A percentile compares a stretch with the other conserved stretches of the same genome.
Conservation (phyloP, 2,797 vertebrate species). For the Diglossa cyanea region DNA sequence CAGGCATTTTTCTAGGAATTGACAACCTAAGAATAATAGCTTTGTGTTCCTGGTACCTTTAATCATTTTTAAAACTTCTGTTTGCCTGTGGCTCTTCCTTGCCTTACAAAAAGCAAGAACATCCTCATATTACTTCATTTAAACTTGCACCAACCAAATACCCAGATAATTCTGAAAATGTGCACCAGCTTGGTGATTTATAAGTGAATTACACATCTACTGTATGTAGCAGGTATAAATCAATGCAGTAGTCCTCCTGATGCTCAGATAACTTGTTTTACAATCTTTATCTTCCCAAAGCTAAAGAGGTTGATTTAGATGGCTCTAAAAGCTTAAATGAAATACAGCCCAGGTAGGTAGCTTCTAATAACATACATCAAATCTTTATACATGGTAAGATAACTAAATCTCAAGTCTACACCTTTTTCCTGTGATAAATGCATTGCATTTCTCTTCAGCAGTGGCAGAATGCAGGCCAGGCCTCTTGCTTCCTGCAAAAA, state of each 20-base stretch:
- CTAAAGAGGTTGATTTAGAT: constrained; percentile 61
- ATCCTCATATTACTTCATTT: background rate
- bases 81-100: background rate
- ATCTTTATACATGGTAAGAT: constrained; percentile 6
- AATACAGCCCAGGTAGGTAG: constrained; percentile 11
- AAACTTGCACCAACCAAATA: background rate
- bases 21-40: background rate
- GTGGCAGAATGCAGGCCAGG: background rate
- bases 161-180: constrained; percentile 1
- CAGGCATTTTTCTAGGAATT: background rate
- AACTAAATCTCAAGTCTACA: constrained; percentile 34
- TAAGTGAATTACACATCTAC: constrained; percentile 27
- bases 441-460: constrained; percentile 11
- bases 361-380: constrained; percentile 44
- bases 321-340: constrained; percentile 39
- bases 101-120: background rate
- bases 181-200: constrained; percentile 1
- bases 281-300: constrained; percentile 50
- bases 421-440: constrained; percentile 3
- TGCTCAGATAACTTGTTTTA: constrained; percentile 49
- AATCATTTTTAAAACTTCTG: background rate
- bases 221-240: constrained; percentile 49
- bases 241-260: constrained; percentile 15
- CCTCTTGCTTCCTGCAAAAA: background rate
- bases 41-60: background rate